Base-by-base conservation (phyloP, 2,888 invertebrate species). In the Stratiomys singularior region DNA sequence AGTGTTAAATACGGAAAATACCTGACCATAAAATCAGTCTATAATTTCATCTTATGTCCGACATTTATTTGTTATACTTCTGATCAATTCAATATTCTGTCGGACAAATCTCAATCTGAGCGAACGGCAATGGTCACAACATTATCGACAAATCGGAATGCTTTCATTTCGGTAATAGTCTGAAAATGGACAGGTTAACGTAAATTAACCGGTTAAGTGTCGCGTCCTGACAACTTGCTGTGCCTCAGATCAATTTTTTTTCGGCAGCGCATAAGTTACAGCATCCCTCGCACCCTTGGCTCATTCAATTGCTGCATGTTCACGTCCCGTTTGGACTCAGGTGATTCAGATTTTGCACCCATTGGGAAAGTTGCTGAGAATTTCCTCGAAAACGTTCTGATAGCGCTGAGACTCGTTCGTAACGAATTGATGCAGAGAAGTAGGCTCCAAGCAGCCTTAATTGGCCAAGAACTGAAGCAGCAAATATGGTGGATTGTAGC, bases 1-100 rank as follows among this genome's bases (percentile, higher is more conserved):
- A 69, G 69, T 69, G 69, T 69, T 69, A 69, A 69, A 69, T 69
- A 25, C 69, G 46, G 30, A 66, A 47, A 69, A 69, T 69, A 69
- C 46, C 69, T 23, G 30, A 47, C 46, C 69, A 47, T 69, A 47
- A 69, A 69, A 69, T 69, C 69, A 69, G 69, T 69, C 69, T 69
- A 69, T 69, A 69, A 69, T 69, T 69, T 46, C 69, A 69, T 69
- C 69, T 69, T 69, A 69, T 69, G 69, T 69, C 47, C 69, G 69
- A 69, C 69, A 69, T 69, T 69, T 69, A 69, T 69, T 69, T 69
- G 69, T 69, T 69, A 69, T 69, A 69, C 69, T 69, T 69, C 69
- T 69, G 47, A 69, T 69, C 69, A 69, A 69, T 69, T 69, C 69
- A 69, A 69, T 69, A 47, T 69, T 46, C 69, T 64, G 64, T 64